Percentiles rank a stretch among this genome's conserved stretches.
Evolutionary conservation across 2,797 vertebrate genomes (phyloP).

Genomic region (Acropternis orthonyx): DNA sequence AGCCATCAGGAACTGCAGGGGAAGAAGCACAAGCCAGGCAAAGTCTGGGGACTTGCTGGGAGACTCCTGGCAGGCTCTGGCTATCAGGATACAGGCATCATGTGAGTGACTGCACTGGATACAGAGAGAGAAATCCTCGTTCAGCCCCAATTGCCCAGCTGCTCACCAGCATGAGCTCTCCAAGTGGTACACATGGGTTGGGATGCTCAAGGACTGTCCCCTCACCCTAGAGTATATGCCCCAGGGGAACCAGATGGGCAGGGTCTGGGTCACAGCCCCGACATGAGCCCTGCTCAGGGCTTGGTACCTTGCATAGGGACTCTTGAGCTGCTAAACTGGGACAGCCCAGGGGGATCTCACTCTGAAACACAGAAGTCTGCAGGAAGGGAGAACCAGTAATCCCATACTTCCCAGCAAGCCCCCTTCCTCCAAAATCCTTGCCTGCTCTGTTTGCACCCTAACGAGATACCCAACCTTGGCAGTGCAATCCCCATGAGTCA

Average conservation of each 20-base stretch:
- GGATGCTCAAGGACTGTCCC: not conserved
- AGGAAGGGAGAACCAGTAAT: not conserved
- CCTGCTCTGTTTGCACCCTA: not conserved
- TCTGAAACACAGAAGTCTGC: not conserved
- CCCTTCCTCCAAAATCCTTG: not conserved
- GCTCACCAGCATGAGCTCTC: not conserved
- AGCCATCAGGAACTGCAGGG: not conserved
- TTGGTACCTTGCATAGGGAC: not conserved
- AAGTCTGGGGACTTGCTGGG: not conserved
- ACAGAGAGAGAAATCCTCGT: not conserved
- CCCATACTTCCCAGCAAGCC: not conserved
- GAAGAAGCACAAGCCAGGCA: not conserved
- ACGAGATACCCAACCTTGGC: fast-evolving
- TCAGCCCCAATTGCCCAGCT: not conserved
- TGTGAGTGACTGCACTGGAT: fast-evolving
- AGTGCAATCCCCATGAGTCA: not conserved
- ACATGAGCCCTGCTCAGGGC: fast-evolving
- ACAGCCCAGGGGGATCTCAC: not conserved
- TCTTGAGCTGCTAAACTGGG: fast-evolving
- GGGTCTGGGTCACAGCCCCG: not conserved
- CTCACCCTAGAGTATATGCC: not conserved
- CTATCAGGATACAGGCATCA: fast-evolving
- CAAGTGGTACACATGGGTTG: not conserved
- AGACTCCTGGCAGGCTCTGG: fast-evolving
- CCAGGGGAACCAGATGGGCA: not conserved